phyloP scores from a whole-genome alignment of 2,797 vertebrate species.

The Platalea minor region DNA sequence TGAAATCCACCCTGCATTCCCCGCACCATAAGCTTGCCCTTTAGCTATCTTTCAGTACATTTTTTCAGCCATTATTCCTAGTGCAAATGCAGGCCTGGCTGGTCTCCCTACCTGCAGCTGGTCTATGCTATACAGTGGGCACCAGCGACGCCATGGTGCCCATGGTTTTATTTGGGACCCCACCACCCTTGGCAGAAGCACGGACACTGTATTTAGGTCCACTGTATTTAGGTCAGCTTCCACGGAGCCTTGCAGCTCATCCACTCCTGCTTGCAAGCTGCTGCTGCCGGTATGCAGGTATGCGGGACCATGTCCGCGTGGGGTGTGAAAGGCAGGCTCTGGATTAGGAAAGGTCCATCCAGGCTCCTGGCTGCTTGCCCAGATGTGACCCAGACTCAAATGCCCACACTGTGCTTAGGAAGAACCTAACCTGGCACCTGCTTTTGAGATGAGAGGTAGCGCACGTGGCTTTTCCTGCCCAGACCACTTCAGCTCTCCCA shows the following conservation, averaged over 20 bases:
- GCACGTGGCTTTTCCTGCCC: neutral
- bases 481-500: neutral
- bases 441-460: neutral
- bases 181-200: neutral
- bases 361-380: neutral
- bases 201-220: neutral
- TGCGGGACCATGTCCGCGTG: accelerated
- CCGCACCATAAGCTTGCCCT: neutral
- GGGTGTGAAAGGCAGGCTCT: neutral
- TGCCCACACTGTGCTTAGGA: neutral
- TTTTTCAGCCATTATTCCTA: neutral
- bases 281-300: neutral
- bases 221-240: neutral
- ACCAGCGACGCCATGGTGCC: neutral
- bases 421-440: neutral
- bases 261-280: neutral
- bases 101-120: neutral
- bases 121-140: neutral
- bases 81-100: neutral
- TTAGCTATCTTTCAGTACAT: neutral
- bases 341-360: neutral
- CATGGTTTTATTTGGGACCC: neutral
- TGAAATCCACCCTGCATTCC: neutral
- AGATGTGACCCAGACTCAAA: neutral
- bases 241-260: neutral